Evolutionary conservation across 2,888 invertebrate species (phyloP), one percentile per base, ranked within the genome.

Genomic region (Sphinx pinastri): DNA sequence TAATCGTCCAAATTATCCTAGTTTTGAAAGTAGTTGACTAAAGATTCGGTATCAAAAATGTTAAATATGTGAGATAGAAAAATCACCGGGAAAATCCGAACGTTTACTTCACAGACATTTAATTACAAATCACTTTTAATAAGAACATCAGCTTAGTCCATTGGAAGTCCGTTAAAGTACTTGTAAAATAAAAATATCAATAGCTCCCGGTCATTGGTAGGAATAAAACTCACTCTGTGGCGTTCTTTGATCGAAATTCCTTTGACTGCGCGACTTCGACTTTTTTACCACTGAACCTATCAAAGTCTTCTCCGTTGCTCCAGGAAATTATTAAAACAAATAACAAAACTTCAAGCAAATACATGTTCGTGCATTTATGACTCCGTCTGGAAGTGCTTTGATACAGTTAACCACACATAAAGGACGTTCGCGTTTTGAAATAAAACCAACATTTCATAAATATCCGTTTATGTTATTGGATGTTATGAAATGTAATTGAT

Each of bases 221-320:
- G 54, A 72, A 63, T 16, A 71, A 16, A 71, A 77, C 88, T 88
- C 78, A 90, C 89, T 77, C 81, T 10, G 83, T 81, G 47, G 80
- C 79, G 68, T 89, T 87, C 71, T 76, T 82, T 45, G 75, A 60
- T 69, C 75, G 74, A 7, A 84, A 72, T 63, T 85, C 83, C 70
- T 83, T 85, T 55, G 76, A 75, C 70, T 80, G 76, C 6, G 75
- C 77, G 4, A 78, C 75, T n/a, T 86, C 83, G 55, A 87, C 71
- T 79, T 84, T 84, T 66, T 86, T 84, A 25, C 89, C 91, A 72
- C 82, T 86, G 72, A 82, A 87, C 72, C 86, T 83, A 73, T 90
- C 87, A 79, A 83, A 91, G 47, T 83, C 45, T 11, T 68, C 77
- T 51, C 82, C 81, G 45, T 81, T 77, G 69, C 76, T 82, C 67